A percentile compares a stretch with the other conserved stretches of the same genome.
Evolutionary conservation across 2,888 invertebrate species (phyloP).

Genomic region (Lepidocyrtoides sp.): DNA sequence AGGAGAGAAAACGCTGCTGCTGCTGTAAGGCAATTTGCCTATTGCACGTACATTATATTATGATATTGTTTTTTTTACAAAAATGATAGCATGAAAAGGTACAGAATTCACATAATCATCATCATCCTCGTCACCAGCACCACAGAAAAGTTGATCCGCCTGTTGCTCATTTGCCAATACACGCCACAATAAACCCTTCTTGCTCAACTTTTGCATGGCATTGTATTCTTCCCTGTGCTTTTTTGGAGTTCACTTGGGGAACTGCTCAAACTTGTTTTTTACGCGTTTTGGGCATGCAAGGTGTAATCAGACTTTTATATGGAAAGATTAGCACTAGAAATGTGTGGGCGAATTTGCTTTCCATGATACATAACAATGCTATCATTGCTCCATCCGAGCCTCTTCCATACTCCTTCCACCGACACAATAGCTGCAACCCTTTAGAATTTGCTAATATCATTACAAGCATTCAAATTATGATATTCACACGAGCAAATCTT

Average conservation of each 20-base stretch:
- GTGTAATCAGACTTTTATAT: constrained; percentile 73
- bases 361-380: constrained; percentile 63
- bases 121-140: background rate
- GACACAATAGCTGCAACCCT: constrained; percentile 72
- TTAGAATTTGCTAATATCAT: constrained; percentile 56
- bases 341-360: constrained; percentile 76
- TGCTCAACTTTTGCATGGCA: constrained; percentile 53
- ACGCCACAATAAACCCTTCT: constrained; percentile 7
- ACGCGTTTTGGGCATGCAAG: constrained; percentile 73
- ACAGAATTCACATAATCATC: constrained; percentile 12
- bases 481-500: constrained; percentile 71
- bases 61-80: background rate
- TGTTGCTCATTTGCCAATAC: constrained; percentile 64
- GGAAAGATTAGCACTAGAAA: constrained; percentile 67
- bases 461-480: constrained; percentile 39
- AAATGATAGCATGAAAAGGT: background rate
- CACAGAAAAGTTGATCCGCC: constrained; percentile 57
- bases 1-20: constrained; percentile 45
- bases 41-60: background rate
- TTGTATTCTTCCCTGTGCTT: constrained; percentile 42
- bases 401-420: constrained; percentile 70
- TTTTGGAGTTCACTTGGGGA: constrained; percentile 15
- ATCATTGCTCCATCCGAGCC: background rate
- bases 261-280: constrained; percentile 48
- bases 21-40: background rate